Evolutionary conservation across 2,797 vertebrate genomes (phyloP), one percentile per base, ranked within the genome.

Genomic region (Sarcoramphus papa): DNA sequence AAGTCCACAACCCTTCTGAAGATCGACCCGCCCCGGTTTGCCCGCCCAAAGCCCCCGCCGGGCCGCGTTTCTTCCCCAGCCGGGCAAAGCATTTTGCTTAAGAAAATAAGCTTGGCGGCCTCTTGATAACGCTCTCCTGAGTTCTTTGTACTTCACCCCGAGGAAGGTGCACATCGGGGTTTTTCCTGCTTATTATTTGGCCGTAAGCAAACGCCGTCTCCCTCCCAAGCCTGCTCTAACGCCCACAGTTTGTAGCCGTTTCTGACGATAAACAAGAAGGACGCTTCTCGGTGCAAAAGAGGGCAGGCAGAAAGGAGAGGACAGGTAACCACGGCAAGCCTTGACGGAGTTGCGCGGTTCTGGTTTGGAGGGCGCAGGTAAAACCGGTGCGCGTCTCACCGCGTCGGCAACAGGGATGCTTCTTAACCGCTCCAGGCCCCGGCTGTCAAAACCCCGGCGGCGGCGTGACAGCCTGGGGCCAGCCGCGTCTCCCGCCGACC

Each of bases 111-210:
- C 54, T 53, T 64, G n/a, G 25, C 25, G 30, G 54, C 23, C 40
- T 59, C 40, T 31, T 27, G 74, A 5, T 25, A 33, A 9, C 2
- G 2, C 11, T 10, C 12, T 33, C 22, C 23, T 2, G 4, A n/a
- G 37, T 7, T 60, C 77, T 73, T 62, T 45, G 53, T 41, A 2
- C 57, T 65, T 47, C 47, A 12, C 35, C 47, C 40, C 14, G 2
- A 7, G 1, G 41, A n/a, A 35, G 37, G 41, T 1, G 57, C 37
- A 2, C 12, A 0, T 8, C 0, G 3, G 60, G 62, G 1, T 8
- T 59, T 41, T n/a, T 37, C 57, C 48, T 14, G 37, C 19, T 12
- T 8, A 1, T 6, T 37, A 2, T n/a, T 43, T 43, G 83, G 47
- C 65, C 1, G 0, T 62, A 7, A 43, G 64, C 65, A 68, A 54